Evolutionary conservation across 2,797 vertebrate species (phyloP), one percentile per base, ranked within the genome.

Genomic region (Moxostoma hubbsi): DNA sequence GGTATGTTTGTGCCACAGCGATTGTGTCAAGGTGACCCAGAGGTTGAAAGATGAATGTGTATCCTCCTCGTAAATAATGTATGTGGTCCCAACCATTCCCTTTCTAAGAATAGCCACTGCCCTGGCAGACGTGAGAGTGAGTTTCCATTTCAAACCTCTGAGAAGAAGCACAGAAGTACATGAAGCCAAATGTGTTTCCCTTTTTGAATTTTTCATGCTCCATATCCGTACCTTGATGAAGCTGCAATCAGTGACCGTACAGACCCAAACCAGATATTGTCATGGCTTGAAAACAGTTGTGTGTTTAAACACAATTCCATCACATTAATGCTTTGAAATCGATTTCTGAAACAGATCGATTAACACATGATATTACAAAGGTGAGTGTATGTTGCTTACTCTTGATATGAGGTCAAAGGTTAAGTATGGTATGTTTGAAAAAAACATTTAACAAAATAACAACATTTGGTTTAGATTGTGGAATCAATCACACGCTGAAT

Each of bases 61-160:
- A 91, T 88, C 84, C 81, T 81, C 80, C 88, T 15, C 83, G 91
- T 93, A 86, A 92, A 93, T 93, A 90, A 92, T 93, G 92, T 87
- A 92, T 89, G 79, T 75, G 68, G 83, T 90, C 90, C 88, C 81
- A 77, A 91, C 88, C 82, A 83, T 75, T 78, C 89, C 87, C 85
- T 86, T 85, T 81, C 88, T 91, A 91, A 90, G 92, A 92, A 93
- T 92, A 92, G 83, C 73, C 58, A 79, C 87, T 84, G 89, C 89
- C 83, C 81, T 70, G 80, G 78, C 45, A 82, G 79, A 61, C 70
- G 73, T 76, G 84, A 88, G 86, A 86, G 83, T 82, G 86, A 69
- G 86, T 66, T 80, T 89, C 73, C 81, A 90, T 91, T 89, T 86
- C 82, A 88, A 83, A 72, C 87, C 85, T 89, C 86, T 36, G 36